Percentiles rank a stretch among this genome's conserved stretches.
phyloP scores from a whole-genome alignment of 92 coral and sea anemone genomes.

The Montipora capitata region DNA sequence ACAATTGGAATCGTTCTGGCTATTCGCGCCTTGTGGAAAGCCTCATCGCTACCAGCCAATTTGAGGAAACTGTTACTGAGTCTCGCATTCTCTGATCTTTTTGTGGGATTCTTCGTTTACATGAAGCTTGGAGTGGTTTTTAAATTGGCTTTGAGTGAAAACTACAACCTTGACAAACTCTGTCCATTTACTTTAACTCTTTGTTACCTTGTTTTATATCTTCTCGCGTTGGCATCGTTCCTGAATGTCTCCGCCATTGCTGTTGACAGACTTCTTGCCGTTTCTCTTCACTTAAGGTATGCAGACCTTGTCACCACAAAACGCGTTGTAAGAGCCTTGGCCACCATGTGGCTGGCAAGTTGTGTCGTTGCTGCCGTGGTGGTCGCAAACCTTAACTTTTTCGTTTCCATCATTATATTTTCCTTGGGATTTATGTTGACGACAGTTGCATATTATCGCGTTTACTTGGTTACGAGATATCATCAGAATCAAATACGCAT shows the following conservation, averaged over 20 bases:
- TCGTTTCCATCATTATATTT: neutral
- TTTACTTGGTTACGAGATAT: neutral
- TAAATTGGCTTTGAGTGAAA: neutral
- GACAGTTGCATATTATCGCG: neutral
- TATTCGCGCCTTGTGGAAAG: slow-evolving; percentile 27
- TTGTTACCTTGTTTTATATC: neutral
- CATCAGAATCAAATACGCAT: slow-evolving; percentile 24
- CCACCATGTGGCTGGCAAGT: slow-evolving; percentile 19
- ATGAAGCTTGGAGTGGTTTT: neutral
- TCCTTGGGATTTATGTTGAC: neutral
- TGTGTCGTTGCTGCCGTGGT: neutral
- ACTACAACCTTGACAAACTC: neutral
- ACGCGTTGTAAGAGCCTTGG: slow-evolving; percentile 11
- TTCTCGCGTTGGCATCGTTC: slow-evolving; percentile 6
- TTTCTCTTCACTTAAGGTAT: slow-evolving; percentile 54
- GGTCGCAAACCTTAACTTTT: neutral
- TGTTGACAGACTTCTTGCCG: slow-evolving; percentile 49
- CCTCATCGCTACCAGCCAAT: slow-evolving; percentile 43
- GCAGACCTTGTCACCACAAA: slow-evolving; percentile 21
- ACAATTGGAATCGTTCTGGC: neutral
- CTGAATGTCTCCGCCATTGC: slow-evolving; percentile 26
- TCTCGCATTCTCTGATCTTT: slow-evolving; percentile 1
- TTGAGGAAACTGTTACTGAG: slow-evolving; percentile 21
- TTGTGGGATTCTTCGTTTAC: slow-evolving; percentile 32
- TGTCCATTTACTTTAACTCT: too few relatives aligned